Conservation (phyloP, 1,140 invertebrate genomes). For the Zaprionus inermis region DNA sequence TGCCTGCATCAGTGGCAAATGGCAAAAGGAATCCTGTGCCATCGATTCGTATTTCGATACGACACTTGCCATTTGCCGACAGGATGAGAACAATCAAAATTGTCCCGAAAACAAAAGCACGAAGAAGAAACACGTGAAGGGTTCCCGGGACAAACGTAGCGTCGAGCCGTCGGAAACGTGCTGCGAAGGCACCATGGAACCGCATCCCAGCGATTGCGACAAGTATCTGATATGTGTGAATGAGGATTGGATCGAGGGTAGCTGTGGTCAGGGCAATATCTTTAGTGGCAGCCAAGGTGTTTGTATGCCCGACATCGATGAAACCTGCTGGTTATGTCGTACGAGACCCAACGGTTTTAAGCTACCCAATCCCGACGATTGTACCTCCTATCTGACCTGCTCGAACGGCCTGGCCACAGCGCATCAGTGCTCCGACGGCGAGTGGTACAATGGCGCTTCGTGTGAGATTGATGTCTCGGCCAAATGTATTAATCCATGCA, state of each 20-base stretch:
- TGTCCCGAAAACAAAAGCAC: constrained; percentile 53
- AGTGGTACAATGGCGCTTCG: constrained; percentile 50
- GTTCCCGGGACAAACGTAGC: constrained; percentile 52
- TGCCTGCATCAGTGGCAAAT: constrained; percentile 50
- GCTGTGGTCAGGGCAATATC: constrained; percentile 66
- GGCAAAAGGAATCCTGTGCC: constrained; percentile 41
- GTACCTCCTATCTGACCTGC: constrained; percentile 60
- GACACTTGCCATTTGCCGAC: constrained; percentile 33
- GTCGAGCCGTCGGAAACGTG: constrained; percentile 34
- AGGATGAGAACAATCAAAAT: constrained; percentile 10
- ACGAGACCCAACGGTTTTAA: constrained; percentile 58
- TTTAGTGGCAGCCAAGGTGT: constrained; percentile 44
- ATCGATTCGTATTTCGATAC: constrained; percentile 49
- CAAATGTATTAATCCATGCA: constrained; percentile 68
- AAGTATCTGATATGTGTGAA: constrained; percentile 65
- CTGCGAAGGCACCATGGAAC: constrained; percentile 54
- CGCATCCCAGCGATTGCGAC: constrained; percentile 65
- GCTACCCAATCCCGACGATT: constrained; percentile 49
- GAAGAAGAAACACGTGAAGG: constrained; percentile 11
- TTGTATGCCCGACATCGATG: constrained; percentile 54
- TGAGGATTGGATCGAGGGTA: constrained; percentile 48
- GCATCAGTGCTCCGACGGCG: constrained; percentile 34
- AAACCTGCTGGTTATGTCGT: constrained; percentile 62
- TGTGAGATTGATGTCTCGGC: constrained; percentile 63
- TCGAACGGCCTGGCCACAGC: constrained; percentile 48